These are phyloP conservation scores for Mercenaria mercenaria DNA, from an alignment of 1,140 invertebrate species.

Conservation along the genomic window DNA sequence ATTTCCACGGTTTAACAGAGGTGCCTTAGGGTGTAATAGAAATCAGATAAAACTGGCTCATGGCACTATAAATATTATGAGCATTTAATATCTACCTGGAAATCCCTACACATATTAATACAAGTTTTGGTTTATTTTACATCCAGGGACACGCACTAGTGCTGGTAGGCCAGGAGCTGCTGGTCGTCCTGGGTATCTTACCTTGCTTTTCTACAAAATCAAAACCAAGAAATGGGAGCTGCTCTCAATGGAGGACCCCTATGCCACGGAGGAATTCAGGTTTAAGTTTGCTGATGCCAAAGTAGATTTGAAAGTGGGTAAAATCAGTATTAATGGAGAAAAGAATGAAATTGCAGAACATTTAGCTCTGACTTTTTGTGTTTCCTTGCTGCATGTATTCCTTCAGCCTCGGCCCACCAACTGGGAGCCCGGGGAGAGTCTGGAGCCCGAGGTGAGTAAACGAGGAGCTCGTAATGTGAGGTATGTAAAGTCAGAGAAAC, in stretches of 20 bases:
- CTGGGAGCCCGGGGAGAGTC: slow-evolving; percentile 75
- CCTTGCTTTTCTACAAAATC: slow-evolving; percentile 54
- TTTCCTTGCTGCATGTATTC: slow-evolving; percentile 83
- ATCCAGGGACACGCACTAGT: neutral
- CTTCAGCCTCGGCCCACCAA: slow-evolving; percentile 79
- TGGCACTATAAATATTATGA: too few species aligned
- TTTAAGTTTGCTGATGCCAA: slow-evolving; percentile 41
- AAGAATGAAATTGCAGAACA: slow-evolving; percentile 79
- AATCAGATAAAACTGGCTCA: too few species aligned
- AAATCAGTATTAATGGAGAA: slow-evolving; percentile 34
- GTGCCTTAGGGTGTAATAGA: too few species aligned
- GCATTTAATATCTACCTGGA: too few species aligned
- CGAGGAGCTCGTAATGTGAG: slow-evolving; percentile 53
- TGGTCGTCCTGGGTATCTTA: slow-evolving; percentile 59
- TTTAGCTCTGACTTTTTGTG: slow-evolving; percentile 79
- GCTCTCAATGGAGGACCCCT: slow-evolving; percentile 23
- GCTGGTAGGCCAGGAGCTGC: slow-evolving; percentile 10
- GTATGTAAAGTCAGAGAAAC: slow-evolving; percentile 76
- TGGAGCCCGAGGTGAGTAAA: neutral
- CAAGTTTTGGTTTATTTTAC: too few species aligned
- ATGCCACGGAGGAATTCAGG: slow-evolving; percentile 47
- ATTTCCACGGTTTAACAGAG: too few species aligned
- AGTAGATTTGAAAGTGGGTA: slow-evolving; percentile 56
- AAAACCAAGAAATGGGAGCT: slow-evolving; percentile 51
- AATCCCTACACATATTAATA: too few species aligned